A percentile compares a stretch with the other conserved stretches of the same genome.
Evolutionary conservation across 2,113 vertebrate genomes (phyloP).

Genomic region (Callorhinus ursinus): DNA sequence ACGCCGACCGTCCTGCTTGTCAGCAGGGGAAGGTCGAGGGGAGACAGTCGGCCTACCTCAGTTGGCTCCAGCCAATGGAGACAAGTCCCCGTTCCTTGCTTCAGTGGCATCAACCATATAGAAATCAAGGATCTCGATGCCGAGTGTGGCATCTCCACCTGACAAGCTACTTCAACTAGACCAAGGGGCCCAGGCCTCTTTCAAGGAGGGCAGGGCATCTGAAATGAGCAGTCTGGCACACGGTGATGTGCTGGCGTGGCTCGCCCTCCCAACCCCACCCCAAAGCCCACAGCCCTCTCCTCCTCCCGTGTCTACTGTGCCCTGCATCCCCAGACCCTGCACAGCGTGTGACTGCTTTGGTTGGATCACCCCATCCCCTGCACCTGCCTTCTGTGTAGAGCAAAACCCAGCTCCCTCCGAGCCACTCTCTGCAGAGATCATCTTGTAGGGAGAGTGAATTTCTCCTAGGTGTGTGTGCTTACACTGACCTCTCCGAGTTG

Average conservation of each 20-base stretch:
- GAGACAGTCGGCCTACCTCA: constrained; percentile 67
- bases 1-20: background rate
- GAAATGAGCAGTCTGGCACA: background rate
- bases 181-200: constrained; percentile 36
- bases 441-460: background rate
- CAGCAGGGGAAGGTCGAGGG: background rate
- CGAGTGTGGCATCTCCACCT: constrained; percentile 36
- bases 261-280: constrained; percentile 29
- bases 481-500: background rate
- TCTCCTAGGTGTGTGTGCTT: background rate
- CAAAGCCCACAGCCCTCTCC: background rate
- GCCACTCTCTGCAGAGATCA: background rate
- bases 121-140: constrained; percentile 63
- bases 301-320: background rate
- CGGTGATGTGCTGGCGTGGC: background rate
- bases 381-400: background rate
- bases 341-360: constrained; percentile 15
- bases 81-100: background rate
- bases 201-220: background rate
- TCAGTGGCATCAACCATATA: background rate
- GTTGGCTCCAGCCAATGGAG: constrained; percentile 66
- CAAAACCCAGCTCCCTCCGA: background rate
- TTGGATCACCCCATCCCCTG: background rate
- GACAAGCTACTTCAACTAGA: constrained; percentile 70
- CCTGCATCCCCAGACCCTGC: background rate